Base-by-base conservation (phyloP, 2,888 invertebrate genomes). In the Lepidocyrtinus sp. region DNA sequence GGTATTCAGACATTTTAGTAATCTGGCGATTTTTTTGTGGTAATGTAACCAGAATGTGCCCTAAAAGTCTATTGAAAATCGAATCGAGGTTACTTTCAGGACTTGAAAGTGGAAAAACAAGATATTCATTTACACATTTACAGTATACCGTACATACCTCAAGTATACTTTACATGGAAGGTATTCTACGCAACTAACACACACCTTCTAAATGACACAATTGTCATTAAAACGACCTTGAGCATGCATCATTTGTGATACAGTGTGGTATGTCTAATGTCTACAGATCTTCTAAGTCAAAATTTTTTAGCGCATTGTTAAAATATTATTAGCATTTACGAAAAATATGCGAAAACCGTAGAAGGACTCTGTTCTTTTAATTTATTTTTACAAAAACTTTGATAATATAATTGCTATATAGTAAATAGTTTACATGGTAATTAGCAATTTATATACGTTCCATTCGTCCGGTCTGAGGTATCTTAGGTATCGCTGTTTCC, bases 21-120 rank as follows among this genome's bases (percentile, higher is more conserved):
- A 50, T 50, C 50, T 36, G 36, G 50, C 50, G 17, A 50, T 7
- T 7, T 50, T 36, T 36, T 36, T 36, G 36, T 12, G 12, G 36
- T 36, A 5, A 12, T 36, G 12, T 12, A 7, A 36, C 36, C 5
- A 36, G 5, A 50, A 12, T 7, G n/a, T 22, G 64, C 55, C 69
- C 72, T 26, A 68, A 72, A 78, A 72, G 27, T 27, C 19, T 50
- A 71, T 65, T 64, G 64, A 59, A 24, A 50, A 69, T 24, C 27
- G 25, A 74, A 74, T 79, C 55, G 79, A 79, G 79, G 79, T 79
- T 69, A 79, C 69, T 69, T 69, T 72, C 62, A 69, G 21, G 26
- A 50, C 67, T 74, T 36, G 82, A 82, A 82, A 82, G 82, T 82
- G 73, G 82, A 82, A 79, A 79, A 82, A 82, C 82, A 68, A 79